Conservation (phyloP, 2,113 vertebrate genomes). For the Scophthalmus maximus region DNA sequence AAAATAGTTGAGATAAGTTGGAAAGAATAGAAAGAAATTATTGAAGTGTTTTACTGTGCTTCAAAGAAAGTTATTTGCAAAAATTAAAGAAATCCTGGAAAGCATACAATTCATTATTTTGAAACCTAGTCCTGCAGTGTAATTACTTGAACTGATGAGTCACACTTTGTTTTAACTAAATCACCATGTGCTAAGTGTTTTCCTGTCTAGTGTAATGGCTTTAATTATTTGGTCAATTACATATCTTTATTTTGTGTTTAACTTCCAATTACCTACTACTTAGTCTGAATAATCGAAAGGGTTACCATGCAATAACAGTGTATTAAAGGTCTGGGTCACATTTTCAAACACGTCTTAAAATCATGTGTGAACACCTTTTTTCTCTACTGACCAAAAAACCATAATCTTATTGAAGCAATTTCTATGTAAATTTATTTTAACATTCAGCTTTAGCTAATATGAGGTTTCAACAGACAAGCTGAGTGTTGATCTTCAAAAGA, state of each 20-base stretch:
- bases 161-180: constrained; percentile 20
- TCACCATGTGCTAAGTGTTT: constrained; percentile 15
- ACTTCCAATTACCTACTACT: constrained; percentile 5
- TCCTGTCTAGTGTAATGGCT: constrained; percentile 11
- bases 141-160: constrained; percentile 28
- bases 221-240: constrained; percentile 31
- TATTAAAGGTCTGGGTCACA: too few species aligned
- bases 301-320: constrained; percentile 5
- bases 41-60: too few species aligned
- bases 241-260: constrained; percentile 4
- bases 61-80: background rate
- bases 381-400: too few species aligned
- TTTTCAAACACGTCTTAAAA: too few species aligned
- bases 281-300: constrained; percentile 16
- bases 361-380: too few species aligned
- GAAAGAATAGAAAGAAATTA: background rate
- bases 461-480: too few species aligned
- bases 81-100: background rate
- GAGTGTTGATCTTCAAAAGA: too few species aligned
- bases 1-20: background rate
- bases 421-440: too few species aligned
- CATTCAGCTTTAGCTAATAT: too few species aligned
- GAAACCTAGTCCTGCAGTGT: background rate
- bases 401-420: too few species aligned
- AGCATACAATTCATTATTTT: too few species aligned